phyloP scores from a whole-genome alignment of 2,888 invertebrate species.

The Blera fallax region DNA sequence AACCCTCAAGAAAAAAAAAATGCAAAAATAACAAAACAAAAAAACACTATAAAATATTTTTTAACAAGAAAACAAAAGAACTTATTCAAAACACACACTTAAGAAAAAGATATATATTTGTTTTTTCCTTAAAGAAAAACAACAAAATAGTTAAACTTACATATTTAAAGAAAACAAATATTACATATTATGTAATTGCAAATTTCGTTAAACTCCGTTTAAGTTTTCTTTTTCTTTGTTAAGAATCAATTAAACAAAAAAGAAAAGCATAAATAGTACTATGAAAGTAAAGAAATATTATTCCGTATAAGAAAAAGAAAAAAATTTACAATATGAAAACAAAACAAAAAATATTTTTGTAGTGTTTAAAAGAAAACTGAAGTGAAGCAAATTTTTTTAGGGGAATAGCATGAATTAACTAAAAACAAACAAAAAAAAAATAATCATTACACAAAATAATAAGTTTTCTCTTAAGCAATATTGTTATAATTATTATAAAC shows the following conservation, averaged over 20 bases:
- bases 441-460: conserved; percentile 61
- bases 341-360: conserved; percentile 54
- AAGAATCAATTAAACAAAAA: conserved; percentile 7
- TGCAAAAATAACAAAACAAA: conserved; percentile 24
- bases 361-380: conserved; percentile 59
- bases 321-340: conserved; percentile 19
- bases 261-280: conserved; percentile 1
- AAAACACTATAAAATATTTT: conserved; percentile 61
- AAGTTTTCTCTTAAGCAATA: conserved; percentile 71
- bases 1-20: conserved; percentile 51
- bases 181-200: conserved; percentile 32
- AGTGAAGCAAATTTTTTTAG: conserved; percentile 26
- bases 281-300: conserved; percentile 11
- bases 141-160: conserved; percentile 37
- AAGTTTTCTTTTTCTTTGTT: conserved; percentile 35
- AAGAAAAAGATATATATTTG: not conserved
- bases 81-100: conserved; percentile 16
- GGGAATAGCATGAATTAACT: conserved; percentile 36
- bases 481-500: conserved; percentile 58
- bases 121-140: conserved; percentile 16
- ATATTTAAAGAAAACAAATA: conserved; percentile 16
- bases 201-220: conserved; percentile 46
- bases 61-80: conserved; percentile 27
- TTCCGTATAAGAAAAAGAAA: conserved; percentile 19
- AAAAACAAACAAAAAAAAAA: conserved; percentile 23